Conservation (phyloP, 2,113 vertebrate species). For the Grus americana region DNA sequence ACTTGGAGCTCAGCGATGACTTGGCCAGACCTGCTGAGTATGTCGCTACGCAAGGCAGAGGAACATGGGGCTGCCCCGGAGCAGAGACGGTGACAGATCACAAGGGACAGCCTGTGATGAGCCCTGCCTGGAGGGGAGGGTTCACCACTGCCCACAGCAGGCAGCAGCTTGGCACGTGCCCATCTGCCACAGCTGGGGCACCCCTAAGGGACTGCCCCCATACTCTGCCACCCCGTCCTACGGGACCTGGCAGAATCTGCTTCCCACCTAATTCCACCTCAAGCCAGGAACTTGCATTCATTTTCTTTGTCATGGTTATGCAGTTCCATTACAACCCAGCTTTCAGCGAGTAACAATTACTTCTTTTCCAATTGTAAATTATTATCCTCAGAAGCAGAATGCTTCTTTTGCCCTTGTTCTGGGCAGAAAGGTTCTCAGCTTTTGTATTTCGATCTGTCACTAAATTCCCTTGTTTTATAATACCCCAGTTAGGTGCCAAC, state of each 20-base stretch:
- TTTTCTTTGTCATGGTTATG: neutral
- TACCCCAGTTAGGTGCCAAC: neutral
- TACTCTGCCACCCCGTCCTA: neutral
- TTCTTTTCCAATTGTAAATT: neutral
- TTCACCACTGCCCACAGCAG: neutral
- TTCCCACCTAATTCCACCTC: neutral
- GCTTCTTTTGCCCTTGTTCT: neutral
- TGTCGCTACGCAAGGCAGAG: neutral
- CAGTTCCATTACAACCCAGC: neutral
- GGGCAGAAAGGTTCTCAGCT: neutral
- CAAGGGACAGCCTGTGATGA: neutral
- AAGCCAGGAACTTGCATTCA: neutral
- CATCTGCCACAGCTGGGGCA: neutral
- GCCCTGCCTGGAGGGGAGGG: neutral
- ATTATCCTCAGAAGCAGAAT: neutral
- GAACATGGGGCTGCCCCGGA: neutral
- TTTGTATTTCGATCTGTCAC: neutral
- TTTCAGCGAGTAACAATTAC: neutral
- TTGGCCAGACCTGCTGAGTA: neutral
- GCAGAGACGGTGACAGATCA: neutral
- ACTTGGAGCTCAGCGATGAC: neutral
- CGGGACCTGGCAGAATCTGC: neutral
- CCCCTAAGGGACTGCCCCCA: neutral
- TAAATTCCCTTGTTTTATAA: neutral
- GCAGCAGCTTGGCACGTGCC: neutral